Evolutionary conservation across 2,113 vertebrate species (phyloP).

Genomic region (Salvelinus alpinus): DNA sequence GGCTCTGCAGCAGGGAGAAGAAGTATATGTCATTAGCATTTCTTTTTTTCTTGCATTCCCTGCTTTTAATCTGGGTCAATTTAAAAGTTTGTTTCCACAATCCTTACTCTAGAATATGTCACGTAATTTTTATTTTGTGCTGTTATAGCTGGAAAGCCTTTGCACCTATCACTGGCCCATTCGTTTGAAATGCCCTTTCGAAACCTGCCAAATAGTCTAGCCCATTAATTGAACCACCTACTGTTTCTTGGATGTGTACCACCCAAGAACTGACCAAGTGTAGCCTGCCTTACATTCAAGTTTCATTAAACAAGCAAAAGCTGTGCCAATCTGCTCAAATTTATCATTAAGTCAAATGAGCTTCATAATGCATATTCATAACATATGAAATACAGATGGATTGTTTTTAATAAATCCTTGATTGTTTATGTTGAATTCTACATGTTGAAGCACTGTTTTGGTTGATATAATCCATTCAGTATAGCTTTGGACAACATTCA

Average conservation of each 20-base stretch:
- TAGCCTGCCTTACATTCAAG: constrained; percentile 11
- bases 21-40: not conserved
- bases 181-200: constrained; percentile 40
- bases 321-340: constrained; percentile 18
- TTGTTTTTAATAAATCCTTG: not conserved
- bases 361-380: constrained; percentile 27
- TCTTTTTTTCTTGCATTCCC: not conserved
- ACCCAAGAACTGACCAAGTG: constrained; percentile 29
- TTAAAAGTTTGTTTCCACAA: not conserved
- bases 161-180: constrained; percentile 34
- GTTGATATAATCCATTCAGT: constrained; percentile 22
- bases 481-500: not conserved
- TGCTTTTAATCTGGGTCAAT: too few relatives aligned
- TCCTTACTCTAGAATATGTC: constrained; percentile 38
- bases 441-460: constrained; percentile 12
- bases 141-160: constrained; percentile 57
- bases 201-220: constrained; percentile 42
- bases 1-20: constrained; percentile 69
- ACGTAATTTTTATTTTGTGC: constrained; percentile 50
- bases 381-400: constrained; percentile 15
- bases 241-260: constrained; percentile 42
- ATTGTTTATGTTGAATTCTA: not conserved
- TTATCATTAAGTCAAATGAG: constrained; percentile 29
- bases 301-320: constrained; percentile 37
- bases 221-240: constrained; percentile 51